Base-by-base conservation (phyloP, 2,888 invertebrate genomes). In the Chrysolina americana region DNA sequence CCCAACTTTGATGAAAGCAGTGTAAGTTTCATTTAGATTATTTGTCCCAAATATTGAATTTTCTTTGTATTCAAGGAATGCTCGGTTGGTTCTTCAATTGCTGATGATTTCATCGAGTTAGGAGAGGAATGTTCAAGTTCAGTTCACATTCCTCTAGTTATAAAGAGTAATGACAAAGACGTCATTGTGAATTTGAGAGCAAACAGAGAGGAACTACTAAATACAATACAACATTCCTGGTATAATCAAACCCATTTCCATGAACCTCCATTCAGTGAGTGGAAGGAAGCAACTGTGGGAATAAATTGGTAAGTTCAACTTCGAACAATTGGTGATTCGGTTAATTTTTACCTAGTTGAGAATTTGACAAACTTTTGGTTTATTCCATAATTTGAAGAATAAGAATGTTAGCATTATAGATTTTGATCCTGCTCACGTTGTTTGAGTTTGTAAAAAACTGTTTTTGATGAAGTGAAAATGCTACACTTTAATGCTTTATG, bases 141-240 rank as follows among this genome's bases (percentile, higher is more conserved):
- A 8, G 17, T 59, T 10, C 13, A 66, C 21, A 15, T 69, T 47
- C 76, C 79, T n/a, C 19, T 63, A 6, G 75, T 79, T 69, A 78
- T 81, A 28, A 68, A 72, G 64, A 76, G 79, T 47, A 68, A 47
- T 0, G 78, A 81, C 9, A 80, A 76, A 68, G 78, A 78, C 53
- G 79, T 76, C 44, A 48, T 81, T n/a, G 76, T 82, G 71, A 80
- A 85, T 79, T 81, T 83, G 53, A 74, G 74, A 63, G 74, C 79
- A 19, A 82, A 78, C 68, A 78, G 81, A 70, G 81, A 81, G 62
- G 83, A 83, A 76, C 78, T 86, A 41, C 47, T 81, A 19, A 78
- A 78, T 28, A 85, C 79, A 15, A 81, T 87, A 11, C 87, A 88
- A 75, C 83, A 84, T 71, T 76, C 81, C 1, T 87, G 87, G 87